Base-by-base conservation (phyloP, 2,113 vertebrate genomes). In the Lethenteron reissneri region DNA sequence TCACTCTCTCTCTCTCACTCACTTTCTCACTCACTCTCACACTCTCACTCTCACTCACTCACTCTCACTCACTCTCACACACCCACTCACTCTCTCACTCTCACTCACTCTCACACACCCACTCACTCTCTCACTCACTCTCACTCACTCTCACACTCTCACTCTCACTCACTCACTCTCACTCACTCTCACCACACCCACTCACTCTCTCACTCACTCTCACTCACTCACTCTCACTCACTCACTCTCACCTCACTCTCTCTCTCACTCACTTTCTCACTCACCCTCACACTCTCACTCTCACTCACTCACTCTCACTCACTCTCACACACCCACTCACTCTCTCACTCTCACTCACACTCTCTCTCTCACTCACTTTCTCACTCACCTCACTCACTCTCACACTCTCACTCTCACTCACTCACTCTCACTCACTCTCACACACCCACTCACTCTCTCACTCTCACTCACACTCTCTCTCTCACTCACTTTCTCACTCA, bases 291-390 rank as follows among this genome's bases (percentile, higher is more conserved):
- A 19, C 17, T 19, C 17, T 19, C 21, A 21, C n/a, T 3, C 41
- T 57, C 21, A 21, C n/a, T 3, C 41, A 10, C 71, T 25, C 10
- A 13, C 3, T 56, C 25, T 56, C 71, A 19, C 17, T 19, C 17
- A 19, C 17, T 19, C 17, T 19, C 17, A 19, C 17, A 19, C 17
- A 19, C 17, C 41, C 71, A 57, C 71, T 12, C 41, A 2, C 71
- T 8, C 11, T 21, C 41, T 71, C 41, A 57, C 71, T 2, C 41
- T 56, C 10, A 13, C 57, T 60, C 71, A 57, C 71, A 21, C 69
- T 70, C 69, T 70, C 7, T 11, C 9, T 71, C 71, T 58, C 71
- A 21, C 71, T 69, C 71, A 13, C 71, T 25, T 8, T 57, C 69
- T 19, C 69, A 70, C 9, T 14, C 69, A 21, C 14, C 14, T 19